Evolutionary conservation across 2,888 invertebrate species (phyloP), one percentile per base, ranked within the genome.

Genomic region (Magallana nippona): DNA sequence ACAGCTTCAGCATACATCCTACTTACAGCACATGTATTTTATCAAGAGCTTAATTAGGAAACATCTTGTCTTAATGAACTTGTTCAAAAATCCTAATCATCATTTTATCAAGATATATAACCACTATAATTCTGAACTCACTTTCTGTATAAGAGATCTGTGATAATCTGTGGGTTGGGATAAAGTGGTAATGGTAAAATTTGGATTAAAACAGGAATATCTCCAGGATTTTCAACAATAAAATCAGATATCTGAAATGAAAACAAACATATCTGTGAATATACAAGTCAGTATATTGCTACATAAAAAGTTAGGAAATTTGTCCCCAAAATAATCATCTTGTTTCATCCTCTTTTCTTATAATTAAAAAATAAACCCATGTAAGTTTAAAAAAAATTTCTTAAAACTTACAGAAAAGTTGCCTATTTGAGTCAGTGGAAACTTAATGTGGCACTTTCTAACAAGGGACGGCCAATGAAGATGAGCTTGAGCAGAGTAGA

Each of bases 381-480:
- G 5, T 44, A 44, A 44, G 44, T 44, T 44, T 5, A 44, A 44
- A 60, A 60, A 19, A 10, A n/a, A n/a, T n/a, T n/a, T n/a, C n/a
- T n/a, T n/a, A 17, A 60, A 77, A 94, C 94, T 92, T 89, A 95
- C 95, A 62, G 96, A 95, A 83, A 95, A 95, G 93, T 96, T 96
- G 84, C 96, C 96, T 83, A 97, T 96, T 94, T 97, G 97, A 0
- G 97, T 97, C 56, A 97, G 94, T 10, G 97, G 96, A 94, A 97
- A 97, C 88, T 95, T 95, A 81, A 96, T 93, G 94, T 95, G 92
- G 58, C 91, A 91, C 84, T 93, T 94, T 78, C 93, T 93, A 79
- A 95, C 91, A 19, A 95, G 89, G 27, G 94, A 92, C 2, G 97
- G 97, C 97, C 97, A 97, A 83, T 95, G 95, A 89, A 96, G 95